These are phyloP conservation scores for Reinhardtius hippoglossoides DNA, from an alignment of 2,113 vertebrate genomes.

Conservation along the genomic window DNA sequence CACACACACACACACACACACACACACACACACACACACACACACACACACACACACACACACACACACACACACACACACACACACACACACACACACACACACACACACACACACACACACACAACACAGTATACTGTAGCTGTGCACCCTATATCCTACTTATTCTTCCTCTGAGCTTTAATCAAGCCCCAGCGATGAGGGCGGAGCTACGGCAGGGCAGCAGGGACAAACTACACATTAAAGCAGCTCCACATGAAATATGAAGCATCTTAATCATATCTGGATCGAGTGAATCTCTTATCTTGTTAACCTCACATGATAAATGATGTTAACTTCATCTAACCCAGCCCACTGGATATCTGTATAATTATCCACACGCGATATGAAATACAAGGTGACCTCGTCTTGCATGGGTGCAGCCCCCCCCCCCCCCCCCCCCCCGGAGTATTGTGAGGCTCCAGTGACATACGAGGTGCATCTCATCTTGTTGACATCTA, in stretches of 20 bases:
- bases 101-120: not conserved
- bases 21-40: not conserved
- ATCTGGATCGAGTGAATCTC: constrained; percentile 47
- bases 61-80: constrained; percentile 1
- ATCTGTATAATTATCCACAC: constrained; percentile 40
- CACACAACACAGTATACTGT: not conserved
- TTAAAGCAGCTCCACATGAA: constrained; percentile 36
- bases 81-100: constrained; percentile 2
- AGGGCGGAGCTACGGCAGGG: not conserved
- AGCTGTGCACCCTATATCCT: not conserved
- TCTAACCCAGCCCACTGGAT: constrained; percentile 21
- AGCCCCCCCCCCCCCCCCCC: too few species aligned
- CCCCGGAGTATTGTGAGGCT: too few species aligned
- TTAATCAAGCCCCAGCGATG: not conserved
- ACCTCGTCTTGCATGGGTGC: constrained; percentile 21
- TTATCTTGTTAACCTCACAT: constrained; percentile 47
- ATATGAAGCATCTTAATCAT: constrained; percentile 51
- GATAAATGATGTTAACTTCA: constrained; percentile 57
- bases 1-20: not conserved
- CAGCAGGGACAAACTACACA: constrained; percentile 18
- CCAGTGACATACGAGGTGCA: not conserved
- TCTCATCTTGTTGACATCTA: constrained; percentile 2
- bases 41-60: not conserved
- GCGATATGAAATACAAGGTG: constrained; percentile 59
- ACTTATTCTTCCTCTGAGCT: too few species aligned